Base-by-base conservation (phyloP, 2,888 invertebrate genomes). In the Spilosoma lubricipeda region DNA sequence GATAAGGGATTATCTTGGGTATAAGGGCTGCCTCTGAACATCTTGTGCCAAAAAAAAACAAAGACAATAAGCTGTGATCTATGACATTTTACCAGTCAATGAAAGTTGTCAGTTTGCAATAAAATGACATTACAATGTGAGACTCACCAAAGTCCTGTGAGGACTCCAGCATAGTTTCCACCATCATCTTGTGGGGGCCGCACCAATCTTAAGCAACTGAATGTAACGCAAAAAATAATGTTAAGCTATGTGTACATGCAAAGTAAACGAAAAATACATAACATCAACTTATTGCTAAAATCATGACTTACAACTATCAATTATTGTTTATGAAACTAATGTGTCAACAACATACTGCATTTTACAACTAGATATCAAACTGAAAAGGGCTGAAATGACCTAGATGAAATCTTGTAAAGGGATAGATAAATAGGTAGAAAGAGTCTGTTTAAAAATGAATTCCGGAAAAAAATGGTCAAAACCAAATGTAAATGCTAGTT, bases 81-180 rank as follows among this genome's bases (percentile, higher is more conserved):
- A 15, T 15, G 36, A 33, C 33, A 27, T 2, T 30, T 42, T 5
- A 42, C 7, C 30, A 9, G 15, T 59, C n/a, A 15, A 18, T 13
- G 0, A 33, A 67, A 18, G 7, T 63, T 30, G 45, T 56, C 36
- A 7, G 23, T 65, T 45, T 33, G 1, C 36, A 66, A 71, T 64
- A 3, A 65, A 36, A 71, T 64, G 33, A 20, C n/a, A 68, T 23
- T 33, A 68, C 45, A 48, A 63, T 71, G 75, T 36, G 56, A 30
- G 0, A 92, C 95, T 95, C 79, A 95, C 95, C 94, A 83, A 94
- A 94, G 93, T 95, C 95, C 93, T 93, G 94, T 59, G 95, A 92
- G 92, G 92, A 94, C 92, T 95, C 95, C 76, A 95, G 90, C 85
- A 94, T 91, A 83, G 94, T 95, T 86, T 95, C 95, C 90, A 95